Base-by-base conservation (phyloP, 2,113 vertebrate genomes). In the Eptatretus burgeri region DNA sequence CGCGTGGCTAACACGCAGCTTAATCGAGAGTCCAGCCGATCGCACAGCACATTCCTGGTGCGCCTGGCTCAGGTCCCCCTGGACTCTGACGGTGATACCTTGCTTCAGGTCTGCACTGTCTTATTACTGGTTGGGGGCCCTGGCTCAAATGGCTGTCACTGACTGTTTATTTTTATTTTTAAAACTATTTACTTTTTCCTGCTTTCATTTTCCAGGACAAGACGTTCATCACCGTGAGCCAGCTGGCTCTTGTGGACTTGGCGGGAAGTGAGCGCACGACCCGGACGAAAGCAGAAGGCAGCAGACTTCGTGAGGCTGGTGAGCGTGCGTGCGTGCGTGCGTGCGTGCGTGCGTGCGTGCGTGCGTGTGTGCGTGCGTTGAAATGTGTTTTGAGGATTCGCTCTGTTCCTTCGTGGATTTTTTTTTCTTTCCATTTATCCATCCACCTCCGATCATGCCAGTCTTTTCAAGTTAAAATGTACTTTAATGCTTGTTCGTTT, bases 241-340 rank as follows among this genome's bases (percentile, higher is more conserved):
- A 98, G 70, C 70, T 95, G 62, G 95, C 85, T 60, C 70, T 95
- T 69, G 89, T 98, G 41, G 91, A 95, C 72, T 74, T 98, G 69
- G 91, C 87, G 56, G 89, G 91, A 65, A 98, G 89, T 14, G 91
- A 98, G 69, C 81, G 91, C 66, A 94, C 85, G 2, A 85, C 82
- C 10, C 75, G 91, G 68, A 98, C 87, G 0, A 82, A 81, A 69
- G 87, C 85, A 1, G 86, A 95, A 73, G 87, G 89, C 49, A 91
- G 67, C 71, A 72, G 87, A 11, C 69, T 98, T 51, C 76, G 87
- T 14, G 89, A 98, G 75, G 89, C 91, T 75, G 89, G 87, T 86
- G 67, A 14, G 75, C 67, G 2, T 2, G 5, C 1, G 2, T 51
- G 1, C 13, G 3, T 41, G 27, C 27, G 27, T 41, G 27, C 7